phyloP scores from a whole-genome alignment of 2,797 vertebrate genomes.

The Otus scops region DNA sequence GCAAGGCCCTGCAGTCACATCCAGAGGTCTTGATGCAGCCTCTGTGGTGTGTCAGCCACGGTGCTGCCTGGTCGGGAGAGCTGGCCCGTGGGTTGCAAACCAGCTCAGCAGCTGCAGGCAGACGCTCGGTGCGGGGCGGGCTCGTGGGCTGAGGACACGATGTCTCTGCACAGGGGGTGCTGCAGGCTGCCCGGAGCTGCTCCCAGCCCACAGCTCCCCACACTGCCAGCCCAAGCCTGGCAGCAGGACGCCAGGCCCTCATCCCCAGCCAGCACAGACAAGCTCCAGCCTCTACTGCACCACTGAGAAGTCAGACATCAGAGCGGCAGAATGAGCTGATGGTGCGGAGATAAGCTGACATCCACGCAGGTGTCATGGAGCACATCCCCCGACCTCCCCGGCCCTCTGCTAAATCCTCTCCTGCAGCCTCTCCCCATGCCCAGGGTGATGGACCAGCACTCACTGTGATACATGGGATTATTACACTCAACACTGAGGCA shows the following conservation, averaged over 20 bases:
- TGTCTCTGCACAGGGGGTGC: background rate
- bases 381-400: too few relatives aligned
- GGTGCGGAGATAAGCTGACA: background rate
- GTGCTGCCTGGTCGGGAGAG: background rate
- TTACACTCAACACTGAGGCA: background rate
- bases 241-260: background rate
- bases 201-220: background rate
- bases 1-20: background rate
- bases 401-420: background rate
- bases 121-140: background rate
- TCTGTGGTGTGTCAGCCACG: background rate
- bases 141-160: background rate
- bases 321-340: background rate
- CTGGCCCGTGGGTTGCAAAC: accelerated
- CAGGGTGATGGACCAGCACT: background rate
- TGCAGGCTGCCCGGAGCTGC: background rate
- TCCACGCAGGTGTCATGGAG: background rate
- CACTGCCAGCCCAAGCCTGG: background rate
- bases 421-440: background rate
- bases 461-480: background rate
- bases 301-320: background rate
- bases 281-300: background rate
- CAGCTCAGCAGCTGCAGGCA: background rate
- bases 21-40: background rate
- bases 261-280: background rate